Evolutionary conservation across 2,113 vertebrate species (phyloP).

Genomic region (Ifrita kowaldi): DNA sequence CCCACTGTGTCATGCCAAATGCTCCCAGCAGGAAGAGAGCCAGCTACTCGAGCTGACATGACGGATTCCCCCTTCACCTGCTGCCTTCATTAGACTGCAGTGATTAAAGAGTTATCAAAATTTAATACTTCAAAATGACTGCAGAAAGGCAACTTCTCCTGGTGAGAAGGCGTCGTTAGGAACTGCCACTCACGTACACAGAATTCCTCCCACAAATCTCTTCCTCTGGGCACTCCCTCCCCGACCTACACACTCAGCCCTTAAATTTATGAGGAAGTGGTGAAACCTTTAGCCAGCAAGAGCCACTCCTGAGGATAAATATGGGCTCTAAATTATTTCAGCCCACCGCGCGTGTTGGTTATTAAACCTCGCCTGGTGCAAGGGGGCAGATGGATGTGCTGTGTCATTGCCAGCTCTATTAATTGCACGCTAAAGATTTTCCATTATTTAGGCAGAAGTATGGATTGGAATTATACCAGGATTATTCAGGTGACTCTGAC

Average conservation of each 20-base stretch:
- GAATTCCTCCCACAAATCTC: not conserved
- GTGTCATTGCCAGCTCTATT: constrained; percentile 18
- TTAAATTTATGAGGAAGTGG: constrained; percentile 44
- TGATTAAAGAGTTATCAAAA: constrained; percentile 70
- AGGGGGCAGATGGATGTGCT: constrained; percentile 37
- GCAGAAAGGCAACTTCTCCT: constrained; percentile 25
- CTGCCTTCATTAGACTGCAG: constrained; percentile 60
- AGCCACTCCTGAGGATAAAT: constrained; percentile 45
- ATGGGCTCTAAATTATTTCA: constrained; percentile 51
- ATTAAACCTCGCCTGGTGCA: not conserved
- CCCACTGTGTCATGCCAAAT: not conserved
- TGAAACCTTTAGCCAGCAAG: constrained; percentile 29
- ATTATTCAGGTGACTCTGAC: constrained; percentile 36
- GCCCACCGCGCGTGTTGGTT: not conserved
- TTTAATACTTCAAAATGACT: constrained; percentile 54
- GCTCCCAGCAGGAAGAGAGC: constrained; percentile 17
- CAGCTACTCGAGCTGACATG: constrained; percentile 16
- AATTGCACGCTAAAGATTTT: constrained; percentile 38
- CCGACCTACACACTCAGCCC: not conserved
- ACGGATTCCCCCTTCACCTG: constrained; percentile 58
- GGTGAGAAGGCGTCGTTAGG: not conserved
- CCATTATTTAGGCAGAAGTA: constrained; percentile 22
- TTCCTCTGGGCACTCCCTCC: not conserved
- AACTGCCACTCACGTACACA: not conserved
- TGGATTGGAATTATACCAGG: constrained; percentile 14